Conservation (phyloP, 2,797 vertebrate species). For the Telmatherina bonti region DNA sequence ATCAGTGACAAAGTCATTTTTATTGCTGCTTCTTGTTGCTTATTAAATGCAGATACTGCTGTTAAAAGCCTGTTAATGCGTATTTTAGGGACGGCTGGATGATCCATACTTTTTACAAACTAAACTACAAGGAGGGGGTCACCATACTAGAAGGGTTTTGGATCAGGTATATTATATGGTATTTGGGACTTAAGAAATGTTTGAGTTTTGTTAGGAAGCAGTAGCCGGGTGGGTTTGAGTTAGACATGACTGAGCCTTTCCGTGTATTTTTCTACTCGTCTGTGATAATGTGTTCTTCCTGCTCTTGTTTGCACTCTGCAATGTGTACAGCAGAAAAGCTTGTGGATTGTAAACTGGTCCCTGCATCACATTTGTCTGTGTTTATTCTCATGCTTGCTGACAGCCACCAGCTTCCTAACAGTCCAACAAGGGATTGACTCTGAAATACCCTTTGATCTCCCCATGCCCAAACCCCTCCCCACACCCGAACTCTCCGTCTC, state of each 20-base stretch:
- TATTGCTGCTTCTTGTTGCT: neutral
- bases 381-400: slow-evolving; percentile 70
- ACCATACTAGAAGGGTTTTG: neutral
- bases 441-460: slow-evolving; percentile 68
- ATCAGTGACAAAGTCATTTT: neutral
- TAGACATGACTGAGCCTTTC: slow-evolving; percentile 5
- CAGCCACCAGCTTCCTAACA: slow-evolving; percentile 59
- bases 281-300: slow-evolving; percentile 24
- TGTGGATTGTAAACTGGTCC: slow-evolving; percentile 48
- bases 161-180: slow-evolving; percentile 21
- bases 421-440: slow-evolving; percentile 60
- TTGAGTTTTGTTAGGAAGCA: neutral
- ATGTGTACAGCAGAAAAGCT: slow-evolving; percentile 22
- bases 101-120: neutral
- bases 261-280: slow-evolving; percentile 39
- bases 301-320: slow-evolving; percentile 16
- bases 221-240: slow-evolving; percentile 21
- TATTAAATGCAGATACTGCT: neutral
- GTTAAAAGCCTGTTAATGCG: neutral
- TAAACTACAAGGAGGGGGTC: neutral
- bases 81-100: neutral
- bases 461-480: slow-evolving; percentile 23
- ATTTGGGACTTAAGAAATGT: slow-evolving; percentile 2
- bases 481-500: slow-evolving; percentile 24
- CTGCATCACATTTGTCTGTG: slow-evolving; percentile 48